A percentile compares a stretch with the other conserved stretches of the same genome.
Conservation (phyloP, 1,140 invertebrate species). For the honey bee (Apis mellifera) region Amel_HAv3.1 CM009939.2:4660501-4661000, state of each 20-base stretch:
- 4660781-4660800: slow-evolving; percentile 6
- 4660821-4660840: not conserved
- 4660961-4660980: not conserved
- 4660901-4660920: not conserved
- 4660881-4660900: not conserved
- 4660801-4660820: not conserved
- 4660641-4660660: not conserved
- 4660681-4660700: not conserved
- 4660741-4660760: not conserved
- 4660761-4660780: slow-evolving; percentile 3
- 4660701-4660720: not conserved
- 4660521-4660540: not conserved
- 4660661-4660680: not conserved
- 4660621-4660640: not conserved
- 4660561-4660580: not conserved
- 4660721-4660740: slow-evolving; percentile 14
- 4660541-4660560: not conserved
- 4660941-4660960: not conserved
- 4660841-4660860: slow-evolving; percentile 9
- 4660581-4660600: not conserved
- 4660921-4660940: not conserved
- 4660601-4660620: not conserved
- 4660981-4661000: not conserved
- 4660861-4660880: slow-evolving; percentile 5
- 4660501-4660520: not conserved